phyloP scores from a whole-genome alignment of 2,888 invertebrate genomes.

The Timema cristinae region DNA sequence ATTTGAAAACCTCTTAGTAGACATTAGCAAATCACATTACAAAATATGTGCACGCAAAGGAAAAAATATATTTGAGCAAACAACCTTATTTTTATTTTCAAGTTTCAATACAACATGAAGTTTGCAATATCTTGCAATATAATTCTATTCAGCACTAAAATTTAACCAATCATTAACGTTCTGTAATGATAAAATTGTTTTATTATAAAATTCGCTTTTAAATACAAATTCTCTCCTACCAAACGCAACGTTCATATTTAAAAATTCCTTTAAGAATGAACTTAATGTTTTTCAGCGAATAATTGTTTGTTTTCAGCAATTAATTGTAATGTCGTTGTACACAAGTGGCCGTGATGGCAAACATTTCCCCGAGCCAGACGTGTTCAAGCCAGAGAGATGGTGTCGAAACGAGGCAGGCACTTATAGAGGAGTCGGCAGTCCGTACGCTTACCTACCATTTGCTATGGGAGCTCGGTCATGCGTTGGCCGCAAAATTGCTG shows the following conservation, averaged over 20 bases:
- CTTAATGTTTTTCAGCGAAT: too few relatives aligned
- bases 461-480: slow-evolving; percentile 79
- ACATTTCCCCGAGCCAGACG: slow-evolving; percentile 63
- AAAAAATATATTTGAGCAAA: too few relatives aligned
- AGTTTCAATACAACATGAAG: too few relatives aligned
- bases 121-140: too few relatives aligned
- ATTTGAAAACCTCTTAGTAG: too few relatives aligned
- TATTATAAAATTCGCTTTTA: too few relatives aligned
- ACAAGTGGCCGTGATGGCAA: slow-evolving; percentile 71
- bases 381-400: slow-evolving; percentile 78
- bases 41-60: too few relatives aligned
- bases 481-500: slow-evolving; percentile 76
- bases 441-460: slow-evolving; percentile 74
- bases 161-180: too few relatives aligned
- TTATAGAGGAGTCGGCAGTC: slow-evolving; percentile 49
- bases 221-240: background rate
- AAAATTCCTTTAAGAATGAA: background rate
- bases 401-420: slow-evolving; percentile 48
- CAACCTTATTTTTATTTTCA: too few relatives aligned
- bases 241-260: background rate
- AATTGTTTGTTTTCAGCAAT: slow-evolving; percentile 55
- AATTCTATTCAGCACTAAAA: too few relatives aligned
- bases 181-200: too few relatives aligned
- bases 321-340: slow-evolving; percentile 78
- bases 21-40: too few relatives aligned